Evolutionary conservation across 1,140 invertebrate genomes (phyloP), one percentile per base, ranked within the genome.

Genomic region (Hestina assimilis): DNA sequence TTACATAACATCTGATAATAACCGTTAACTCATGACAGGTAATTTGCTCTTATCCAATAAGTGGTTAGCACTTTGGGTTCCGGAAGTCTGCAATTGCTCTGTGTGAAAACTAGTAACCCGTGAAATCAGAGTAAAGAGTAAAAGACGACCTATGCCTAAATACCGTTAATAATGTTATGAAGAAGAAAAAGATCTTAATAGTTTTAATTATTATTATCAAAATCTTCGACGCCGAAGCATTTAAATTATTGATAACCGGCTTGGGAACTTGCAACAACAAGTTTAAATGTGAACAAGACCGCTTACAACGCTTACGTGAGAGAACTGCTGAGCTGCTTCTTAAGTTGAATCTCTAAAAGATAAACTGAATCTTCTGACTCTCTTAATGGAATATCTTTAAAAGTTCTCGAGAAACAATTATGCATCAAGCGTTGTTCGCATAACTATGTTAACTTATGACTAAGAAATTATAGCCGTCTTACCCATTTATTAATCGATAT

Each of bases 231-330:
- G n/a, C 19, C 1, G 15, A n/a, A 38, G 15, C 2, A 38, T 19
- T 38, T 38, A 17, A 19, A 38, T n/a, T 38, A 19, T 17, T 38
- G 33, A 38, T 38, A 19, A 12, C 31, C 31, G 14, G 12, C 9
- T 14, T 6, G 12, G 9, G 31, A 15, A 15, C 24, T 28, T 28
- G 19, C 19, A 15, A 40, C 35, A 40, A 20, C 41, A 43, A 43
- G 20, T 26, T 43, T 26, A 24, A 35, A 35, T 14, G 31, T 35
- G 31, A 15, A 35, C 31, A 43, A 43, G 21, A 23, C 20, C 41
- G 41, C 41, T 43, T 43, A 43, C 41, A 43, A 24, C 41, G 23
- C 41, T 43, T 43, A 43, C 41, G 41, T 43, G 41, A 43, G 20
- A 43, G 23, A 43, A 43, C 23, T 43, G n/a, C 14, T 12, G 20